Conservation (phyloP, 1,140 invertebrate genomes). For the Schlechtendalia chinensis region DNA sequence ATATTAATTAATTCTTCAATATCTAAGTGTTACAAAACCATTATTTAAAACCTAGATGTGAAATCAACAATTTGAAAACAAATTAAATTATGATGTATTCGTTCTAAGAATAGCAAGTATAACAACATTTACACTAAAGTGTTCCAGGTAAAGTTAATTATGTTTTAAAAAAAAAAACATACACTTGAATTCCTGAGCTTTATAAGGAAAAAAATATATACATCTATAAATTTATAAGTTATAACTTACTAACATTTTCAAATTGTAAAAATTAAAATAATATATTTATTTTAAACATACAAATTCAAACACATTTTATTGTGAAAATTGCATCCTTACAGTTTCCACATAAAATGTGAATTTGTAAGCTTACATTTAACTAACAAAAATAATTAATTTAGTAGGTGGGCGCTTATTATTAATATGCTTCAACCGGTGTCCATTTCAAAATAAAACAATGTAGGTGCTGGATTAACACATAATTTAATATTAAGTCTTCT, state of each 20-base stretch:
- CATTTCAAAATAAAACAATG: conserved; percentile 11
- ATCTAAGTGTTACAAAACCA: conserved; percentile 8
- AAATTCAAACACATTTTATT: conserved; percentile 35
- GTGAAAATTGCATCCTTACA: conserved; percentile 47
- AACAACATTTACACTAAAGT: conserved; percentile 4
- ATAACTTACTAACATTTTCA: conserved; percentile 40
- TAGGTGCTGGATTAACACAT: conserved; percentile 43
- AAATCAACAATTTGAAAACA: conserved; percentile 28
- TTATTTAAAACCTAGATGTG: conserved; percentile 33
- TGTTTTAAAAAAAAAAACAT: neutral
- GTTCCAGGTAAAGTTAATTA: conserved; percentile 23
- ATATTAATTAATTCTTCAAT: conserved; percentile 11
- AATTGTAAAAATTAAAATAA: conserved; percentile 24
- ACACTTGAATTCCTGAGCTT: conserved; percentile 4
- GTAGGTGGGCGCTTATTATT: conserved; percentile 31
- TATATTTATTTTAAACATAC: conserved; percentile 28
- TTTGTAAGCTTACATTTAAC: conserved; percentile 37
- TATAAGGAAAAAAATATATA: neutral
- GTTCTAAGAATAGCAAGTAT: conserved; percentile 28
- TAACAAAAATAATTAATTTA: conserved; percentile 15
- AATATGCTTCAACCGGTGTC: conserved; percentile 39
- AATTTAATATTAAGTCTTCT: conserved; percentile 7
- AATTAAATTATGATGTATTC: conserved; percentile 22
- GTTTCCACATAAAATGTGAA: conserved; percentile 37
- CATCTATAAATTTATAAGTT: neutral